Percentiles rank a stretch among this genome's conserved stretches.
phyloP scores from a whole-genome alignment of 2,888 invertebrate species.

The Calliopum simillimum region DNA sequence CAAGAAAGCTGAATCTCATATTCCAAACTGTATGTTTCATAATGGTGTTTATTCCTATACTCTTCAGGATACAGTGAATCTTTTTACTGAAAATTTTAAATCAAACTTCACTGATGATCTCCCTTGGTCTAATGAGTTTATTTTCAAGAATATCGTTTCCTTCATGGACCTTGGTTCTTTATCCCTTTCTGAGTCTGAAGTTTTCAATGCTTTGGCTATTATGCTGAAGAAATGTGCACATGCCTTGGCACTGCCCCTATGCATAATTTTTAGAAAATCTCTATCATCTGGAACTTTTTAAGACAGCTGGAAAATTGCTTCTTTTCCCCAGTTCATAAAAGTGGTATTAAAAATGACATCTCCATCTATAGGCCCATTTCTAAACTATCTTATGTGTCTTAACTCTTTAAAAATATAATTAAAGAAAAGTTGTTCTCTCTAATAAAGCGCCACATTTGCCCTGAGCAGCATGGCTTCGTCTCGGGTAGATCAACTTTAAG shows the following conservation, averaged over 20 bases:
- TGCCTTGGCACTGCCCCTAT: neutral
- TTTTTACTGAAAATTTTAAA: neutral
- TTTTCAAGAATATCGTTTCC: neutral
- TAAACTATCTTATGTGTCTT: neutral
- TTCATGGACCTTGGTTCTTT: neutral
- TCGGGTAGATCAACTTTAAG: no score
- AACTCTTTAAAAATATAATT: neutral
- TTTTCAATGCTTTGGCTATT: neutral
- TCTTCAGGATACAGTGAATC: neutral
- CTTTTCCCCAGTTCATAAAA: neutral
- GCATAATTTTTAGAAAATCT: neutral
- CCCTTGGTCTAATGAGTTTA: neutral
- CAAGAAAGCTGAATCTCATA: neutral
- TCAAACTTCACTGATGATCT: neutral
- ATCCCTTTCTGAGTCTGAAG: neutral
- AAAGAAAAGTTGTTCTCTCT: conserved; percentile 9
- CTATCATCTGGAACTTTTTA: neutral
- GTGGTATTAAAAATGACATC: neutral
- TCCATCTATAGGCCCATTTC: conserved; percentile 1
- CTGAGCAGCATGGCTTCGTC: no score
- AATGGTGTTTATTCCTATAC: neutral
- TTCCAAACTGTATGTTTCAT: neutral
- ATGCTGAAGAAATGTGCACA: neutral
- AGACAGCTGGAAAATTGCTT: neutral
- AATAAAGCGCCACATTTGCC: no score